Evolutionary conservation across 2,113 vertebrate species (phyloP).

Genomic region (Lipotes vexillifer): DNA sequence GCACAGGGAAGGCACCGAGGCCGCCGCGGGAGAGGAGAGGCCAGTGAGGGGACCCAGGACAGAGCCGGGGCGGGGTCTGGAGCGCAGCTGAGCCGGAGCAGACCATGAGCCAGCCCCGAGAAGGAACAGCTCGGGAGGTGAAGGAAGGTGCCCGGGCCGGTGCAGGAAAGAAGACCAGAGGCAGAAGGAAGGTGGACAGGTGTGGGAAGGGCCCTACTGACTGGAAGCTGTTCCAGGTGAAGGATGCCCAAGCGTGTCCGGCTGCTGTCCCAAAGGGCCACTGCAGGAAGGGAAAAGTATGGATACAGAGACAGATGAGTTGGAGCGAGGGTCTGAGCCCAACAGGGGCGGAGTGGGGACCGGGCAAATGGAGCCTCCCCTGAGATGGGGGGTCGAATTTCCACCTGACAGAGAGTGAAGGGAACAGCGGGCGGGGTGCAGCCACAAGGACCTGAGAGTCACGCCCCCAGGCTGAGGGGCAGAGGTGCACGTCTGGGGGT

Average conservation of each 20-base stretch:
- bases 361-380: not conserved
- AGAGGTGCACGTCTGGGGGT: not conserved
- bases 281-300: not conserved
- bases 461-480: not conserved
- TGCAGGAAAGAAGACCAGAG: too few relatives aligned
- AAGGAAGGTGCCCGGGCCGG: not conserved
- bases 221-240: not conserved
- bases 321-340: rapidly evolving
- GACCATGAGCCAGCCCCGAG: not conserved
- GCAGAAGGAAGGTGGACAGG: not conserved
- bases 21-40: too few relatives aligned
- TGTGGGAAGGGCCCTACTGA: rapidly evolving
- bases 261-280: not conserved
- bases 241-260: not conserved
- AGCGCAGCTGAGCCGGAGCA: not conserved
- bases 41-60: not conserved
- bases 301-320: rapidly evolving
- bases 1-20: not conserved
- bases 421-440: not conserved
- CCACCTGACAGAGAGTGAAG: not conserved
- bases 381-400: too few relatives aligned
- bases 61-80: too few relatives aligned
- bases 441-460: not conserved
- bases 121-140: not conserved
- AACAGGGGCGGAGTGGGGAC: rapidly evolving